A percentile compares a stretch with the other conserved stretches of the same genome.
These are phyloP conservation scores for Trematocara caparti DNA, from an alignment of 2,797 vertebrate species.

Conservation along the genomic window DNA sequence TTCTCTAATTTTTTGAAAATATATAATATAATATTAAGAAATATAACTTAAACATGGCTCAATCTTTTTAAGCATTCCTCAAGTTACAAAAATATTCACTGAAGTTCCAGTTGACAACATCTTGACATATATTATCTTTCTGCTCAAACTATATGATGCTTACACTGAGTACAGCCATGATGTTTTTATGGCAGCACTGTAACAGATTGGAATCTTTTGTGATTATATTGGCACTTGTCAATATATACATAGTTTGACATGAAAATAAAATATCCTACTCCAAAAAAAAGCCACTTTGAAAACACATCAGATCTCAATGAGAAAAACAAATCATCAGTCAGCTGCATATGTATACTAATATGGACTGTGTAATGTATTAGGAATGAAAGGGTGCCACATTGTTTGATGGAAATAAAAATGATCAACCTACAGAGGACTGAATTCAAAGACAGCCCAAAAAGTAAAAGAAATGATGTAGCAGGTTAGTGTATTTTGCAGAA, in stretches of 20 bases:
- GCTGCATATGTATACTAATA: neutral
- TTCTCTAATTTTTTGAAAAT: neutral
- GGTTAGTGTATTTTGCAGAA: neutral
- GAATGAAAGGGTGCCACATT: neutral
- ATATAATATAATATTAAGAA: neutral
- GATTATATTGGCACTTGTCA: neutral
- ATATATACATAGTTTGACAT: neutral
- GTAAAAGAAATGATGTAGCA: neutral
- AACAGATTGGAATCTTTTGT: neutral
- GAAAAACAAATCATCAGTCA: neutral
- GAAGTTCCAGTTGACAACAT: constrained; percentile 5
- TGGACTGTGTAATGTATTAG: neutral
- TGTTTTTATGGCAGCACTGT: neutral
- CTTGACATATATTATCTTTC: neutral
- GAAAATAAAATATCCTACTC: neutral
- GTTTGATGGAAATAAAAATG: neutral
- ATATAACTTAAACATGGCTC: neutral
- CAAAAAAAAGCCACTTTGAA: neutral
- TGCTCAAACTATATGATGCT: constrained; percentile 14
- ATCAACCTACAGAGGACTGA: neutral
- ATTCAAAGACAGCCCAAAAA: neutral
- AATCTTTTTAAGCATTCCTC: neutral
- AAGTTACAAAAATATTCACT: neutral
- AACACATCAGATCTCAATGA: neutral
- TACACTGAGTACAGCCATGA: neutral